Evolutionary conservation across 2,797 vertebrate species (phyloP).

Genomic region (Labeo calbasu): DNA sequence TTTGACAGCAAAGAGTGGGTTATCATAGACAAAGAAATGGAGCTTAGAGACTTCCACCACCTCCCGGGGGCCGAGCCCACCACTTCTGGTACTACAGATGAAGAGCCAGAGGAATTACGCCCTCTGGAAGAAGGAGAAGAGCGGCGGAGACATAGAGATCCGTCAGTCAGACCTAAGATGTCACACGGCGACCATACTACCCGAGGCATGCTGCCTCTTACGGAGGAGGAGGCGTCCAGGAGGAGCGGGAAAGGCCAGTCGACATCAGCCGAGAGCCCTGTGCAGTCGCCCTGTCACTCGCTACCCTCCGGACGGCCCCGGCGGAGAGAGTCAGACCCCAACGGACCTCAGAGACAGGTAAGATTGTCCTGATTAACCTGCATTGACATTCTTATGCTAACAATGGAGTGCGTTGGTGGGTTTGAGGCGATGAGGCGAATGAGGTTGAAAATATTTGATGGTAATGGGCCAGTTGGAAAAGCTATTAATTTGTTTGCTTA

Average conservation of each 20-base stretch:
- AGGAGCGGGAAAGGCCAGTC: constrained; percentile 67
- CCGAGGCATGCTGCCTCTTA: constrained; percentile 85
- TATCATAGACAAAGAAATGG: constrained; percentile 96
- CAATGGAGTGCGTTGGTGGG: neutral
- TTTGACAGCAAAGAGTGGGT: constrained; percentile 99
- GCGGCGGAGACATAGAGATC: constrained; percentile 78
- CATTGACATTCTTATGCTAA: constrained; percentile 16
- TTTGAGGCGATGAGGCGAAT: constrained; percentile 7
- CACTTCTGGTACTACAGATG: constrained; percentile 94
- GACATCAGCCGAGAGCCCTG: constrained; percentile 76
- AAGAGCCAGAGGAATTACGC: constrained; percentile 95
- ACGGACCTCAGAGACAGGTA: constrained; percentile 96
- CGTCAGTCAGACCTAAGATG: constrained; percentile 81
- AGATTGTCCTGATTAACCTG: constrained; percentile 67
- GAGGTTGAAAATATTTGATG: constrained; percentile 14
- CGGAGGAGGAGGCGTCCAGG: constrained; percentile 84
- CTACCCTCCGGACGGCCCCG: constrained; percentile 85
- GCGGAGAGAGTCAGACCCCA: constrained; percentile 90
- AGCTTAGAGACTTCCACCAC: constrained; percentile 92
- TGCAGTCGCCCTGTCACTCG: constrained; percentile 90
- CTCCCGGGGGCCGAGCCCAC: constrained; percentile 86
- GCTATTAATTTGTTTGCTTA: neutral
- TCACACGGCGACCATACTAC: constrained; percentile 80
- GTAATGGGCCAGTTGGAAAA: neutral
- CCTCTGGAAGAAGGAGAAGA: constrained; percentile 92